Percentiles rank a stretch among this genome's conserved stretches.
These are phyloP conservation scores for Megalops atlanticus DNA, from an alignment of 2,113 vertebrate species.

Conservation along the genomic window DNA sequence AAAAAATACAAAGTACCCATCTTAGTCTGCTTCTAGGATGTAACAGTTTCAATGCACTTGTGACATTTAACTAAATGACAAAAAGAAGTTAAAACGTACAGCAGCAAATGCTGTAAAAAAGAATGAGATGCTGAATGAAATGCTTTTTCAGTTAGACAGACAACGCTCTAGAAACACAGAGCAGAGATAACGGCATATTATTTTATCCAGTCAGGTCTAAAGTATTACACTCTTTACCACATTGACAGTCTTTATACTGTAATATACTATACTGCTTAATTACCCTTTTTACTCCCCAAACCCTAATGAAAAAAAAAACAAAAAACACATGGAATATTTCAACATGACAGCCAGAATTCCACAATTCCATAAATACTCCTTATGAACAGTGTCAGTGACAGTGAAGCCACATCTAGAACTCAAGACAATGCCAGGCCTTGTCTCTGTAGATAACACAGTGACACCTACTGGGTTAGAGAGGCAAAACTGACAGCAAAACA, in stretches of 20 bases:
- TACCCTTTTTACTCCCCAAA: slow-evolving; percentile 36
- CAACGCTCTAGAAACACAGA: neutral
- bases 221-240: slow-evolving; percentile 28
- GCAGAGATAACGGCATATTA: slow-evolving; percentile 33
- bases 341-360: slow-evolving; percentile 24
- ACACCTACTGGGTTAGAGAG: slow-evolving; percentile 27
- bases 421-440: too few species aligned
- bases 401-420: slow-evolving; percentile 40
- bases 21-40: slow-evolving; percentile 32
- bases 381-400: slow-evolving; percentile 45
- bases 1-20: too few species aligned
- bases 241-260: slow-evolving; percentile 26
- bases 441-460: too few species aligned
- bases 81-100: slow-evolving; percentile 22
- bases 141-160: neutral
- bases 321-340: slow-evolving; percentile 45
- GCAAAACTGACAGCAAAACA: slow-evolving; percentile 18
- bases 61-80: slow-evolving; percentile 47
- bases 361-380: slow-evolving; percentile 42
- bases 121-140: too few species aligned
- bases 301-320: slow-evolving; percentile 38
- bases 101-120: slow-evolving; percentile 15
- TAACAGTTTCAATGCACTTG: slow-evolving; percentile 58
- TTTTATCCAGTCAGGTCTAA: too few species aligned
- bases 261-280: too few species aligned